Evolutionary conservation across 2,797 vertebrate genomes (phyloP).

Genomic region (Sphenodon punctatus): DNA sequence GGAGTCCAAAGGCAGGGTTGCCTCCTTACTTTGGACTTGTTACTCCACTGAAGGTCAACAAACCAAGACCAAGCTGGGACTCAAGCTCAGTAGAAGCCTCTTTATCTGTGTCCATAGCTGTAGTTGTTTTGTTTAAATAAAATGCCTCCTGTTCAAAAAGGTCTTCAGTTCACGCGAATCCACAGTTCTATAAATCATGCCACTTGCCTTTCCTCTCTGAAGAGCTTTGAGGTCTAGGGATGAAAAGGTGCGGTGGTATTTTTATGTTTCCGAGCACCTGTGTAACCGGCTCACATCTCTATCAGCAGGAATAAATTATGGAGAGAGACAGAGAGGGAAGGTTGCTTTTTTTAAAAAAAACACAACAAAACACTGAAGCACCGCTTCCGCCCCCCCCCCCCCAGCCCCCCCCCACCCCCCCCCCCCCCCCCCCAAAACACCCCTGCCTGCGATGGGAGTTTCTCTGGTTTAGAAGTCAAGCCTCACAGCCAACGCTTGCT

Average conservation of each 20-base stretch:
- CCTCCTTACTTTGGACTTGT: too few species aligned
- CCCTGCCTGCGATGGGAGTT: not conserved
- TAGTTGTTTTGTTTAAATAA: not conserved
- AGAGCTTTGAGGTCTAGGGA: not conserved
- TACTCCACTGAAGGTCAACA: too few species aligned
- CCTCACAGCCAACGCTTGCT: slow-evolving; percentile 29
- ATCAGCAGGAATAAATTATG: not conserved
- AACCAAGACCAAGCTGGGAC: not conserved
- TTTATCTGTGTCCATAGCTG: not conserved
- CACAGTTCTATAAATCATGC: not conserved
- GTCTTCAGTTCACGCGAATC: not conserved
- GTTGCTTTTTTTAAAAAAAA: not conserved
- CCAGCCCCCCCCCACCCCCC: too few species aligned
- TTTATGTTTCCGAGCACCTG: accelerated
- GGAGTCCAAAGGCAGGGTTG: too few species aligned
- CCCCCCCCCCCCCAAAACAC: not conserved
- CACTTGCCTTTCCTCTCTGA: not conserved
- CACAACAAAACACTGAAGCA: too few species aligned
- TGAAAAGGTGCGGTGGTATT: not conserved
- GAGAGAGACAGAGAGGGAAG: not conserved
- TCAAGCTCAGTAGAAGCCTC: not conserved
- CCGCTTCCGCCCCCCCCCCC: too few species aligned
- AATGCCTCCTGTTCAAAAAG: accelerated
- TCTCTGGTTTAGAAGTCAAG: slow-evolving; percentile 26
- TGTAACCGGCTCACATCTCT: not conserved